Evolutionary conservation across 1,140 invertebrate genomes (phyloP).

Genomic region (Lepidurus couesii): DNA sequence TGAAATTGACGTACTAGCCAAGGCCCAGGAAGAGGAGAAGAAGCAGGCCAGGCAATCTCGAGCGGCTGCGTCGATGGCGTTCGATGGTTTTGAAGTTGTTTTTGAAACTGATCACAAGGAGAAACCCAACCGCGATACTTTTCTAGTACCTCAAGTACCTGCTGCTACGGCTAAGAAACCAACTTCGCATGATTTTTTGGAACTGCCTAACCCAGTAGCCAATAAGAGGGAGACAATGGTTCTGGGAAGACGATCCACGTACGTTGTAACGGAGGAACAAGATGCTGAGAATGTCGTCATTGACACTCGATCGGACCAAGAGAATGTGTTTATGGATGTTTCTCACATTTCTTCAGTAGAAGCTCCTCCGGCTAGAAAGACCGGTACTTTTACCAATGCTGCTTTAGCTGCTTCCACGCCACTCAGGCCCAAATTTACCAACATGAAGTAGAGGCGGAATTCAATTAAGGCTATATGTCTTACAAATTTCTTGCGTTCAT

Average conservation of each 20-base stretch:
- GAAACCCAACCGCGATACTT: not conserved
- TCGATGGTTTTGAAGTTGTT: conserved; percentile 31
- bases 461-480: too few relatives aligned
- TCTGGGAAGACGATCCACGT: not conserved
- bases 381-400: too few relatives aligned
- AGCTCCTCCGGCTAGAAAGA: too few relatives aligned
- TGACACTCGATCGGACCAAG: not conserved
- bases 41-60: not conserved
- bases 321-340: not conserved
- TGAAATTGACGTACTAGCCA: conserved; percentile 13
- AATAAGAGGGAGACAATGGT: not conserved
- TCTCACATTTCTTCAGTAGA: not conserved
- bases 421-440: too few relatives aligned
- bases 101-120: not conserved
- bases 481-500: too few relatives aligned
- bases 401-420: too few relatives aligned
- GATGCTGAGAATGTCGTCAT: not conserved
- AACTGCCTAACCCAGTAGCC: not conserved
- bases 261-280: not conserved
- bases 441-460: too few relatives aligned
- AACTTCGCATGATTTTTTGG: not conserved
- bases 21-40: conserved; percentile 25
- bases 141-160: not conserved
- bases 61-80: not conserved
- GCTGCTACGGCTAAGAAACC: not conserved